phyloP scores from a whole-genome alignment of 1,140 invertebrate genomes.

The Zaprionus camerounensis region DNA sequence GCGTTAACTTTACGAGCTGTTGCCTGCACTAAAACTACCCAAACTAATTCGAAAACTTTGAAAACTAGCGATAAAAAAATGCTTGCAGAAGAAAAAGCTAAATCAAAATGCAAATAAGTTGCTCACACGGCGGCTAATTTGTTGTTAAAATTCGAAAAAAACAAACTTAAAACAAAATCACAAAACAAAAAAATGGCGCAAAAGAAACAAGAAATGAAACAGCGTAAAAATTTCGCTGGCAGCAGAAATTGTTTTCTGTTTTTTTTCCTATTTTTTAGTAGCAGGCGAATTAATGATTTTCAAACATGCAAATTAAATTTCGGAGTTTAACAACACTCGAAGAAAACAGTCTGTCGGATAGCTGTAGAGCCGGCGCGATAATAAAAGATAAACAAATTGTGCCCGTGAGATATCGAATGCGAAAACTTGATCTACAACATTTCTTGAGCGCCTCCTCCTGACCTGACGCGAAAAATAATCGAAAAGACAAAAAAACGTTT shows the following conservation, averaged over 20 bases:
- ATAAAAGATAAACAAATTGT: constrained; percentile 38
- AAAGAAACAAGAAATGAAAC: constrained; percentile 39
- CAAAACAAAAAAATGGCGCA: not conserved
- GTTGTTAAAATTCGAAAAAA: constrained; percentile 34
- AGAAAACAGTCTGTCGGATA: constrained; percentile 21
- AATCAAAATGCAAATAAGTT: constrained; percentile 59
- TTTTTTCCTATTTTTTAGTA: constrained; percentile 39
- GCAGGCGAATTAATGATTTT: constrained; percentile 62
- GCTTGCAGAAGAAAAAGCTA: constrained; percentile 26
- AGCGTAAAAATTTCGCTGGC: constrained; percentile 54
- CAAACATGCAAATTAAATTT: constrained; percentile 67
- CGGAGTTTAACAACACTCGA: constrained; percentile 28
- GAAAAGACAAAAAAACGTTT: constrained; percentile 24
- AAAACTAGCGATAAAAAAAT: constrained; percentile 47
- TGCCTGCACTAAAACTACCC: constrained; percentile 51
- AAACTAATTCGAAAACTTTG: constrained; percentile 37
- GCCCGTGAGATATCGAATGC: constrained; percentile 37
- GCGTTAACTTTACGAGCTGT: constrained; percentile 59
- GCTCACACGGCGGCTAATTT: constrained; percentile 51
- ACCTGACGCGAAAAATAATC: constrained; percentile 7
- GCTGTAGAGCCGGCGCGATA: not conserved
- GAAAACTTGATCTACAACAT: constrained; percentile 65
- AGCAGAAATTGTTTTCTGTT: constrained; percentile 18
- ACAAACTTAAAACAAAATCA: constrained; percentile 20
- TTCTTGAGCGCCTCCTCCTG: constrained; percentile 38